A percentile compares a stretch with the other conserved stretches of the same genome.
These are phyloP conservation scores for Dicyrtoma fusca DNA, from an alignment of 2,888 invertebrate species.

Conservation along the genomic window DNA sequence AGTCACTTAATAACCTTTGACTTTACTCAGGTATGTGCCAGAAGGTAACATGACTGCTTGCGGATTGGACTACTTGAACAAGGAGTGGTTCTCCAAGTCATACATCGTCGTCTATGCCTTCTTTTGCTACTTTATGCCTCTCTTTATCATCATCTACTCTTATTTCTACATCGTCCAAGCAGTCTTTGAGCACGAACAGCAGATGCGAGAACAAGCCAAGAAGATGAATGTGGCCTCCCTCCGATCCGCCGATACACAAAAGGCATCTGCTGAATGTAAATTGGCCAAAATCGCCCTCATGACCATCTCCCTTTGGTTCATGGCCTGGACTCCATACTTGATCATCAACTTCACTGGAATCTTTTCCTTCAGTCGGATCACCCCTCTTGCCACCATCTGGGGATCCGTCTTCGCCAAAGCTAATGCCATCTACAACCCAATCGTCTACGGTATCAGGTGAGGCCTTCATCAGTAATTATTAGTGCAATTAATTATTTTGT, in stretches of 20 bases:
- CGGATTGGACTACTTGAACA: conserved; percentile 64
- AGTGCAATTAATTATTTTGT: too few relatives aligned
- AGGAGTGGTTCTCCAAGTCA: conserved; percentile 63
- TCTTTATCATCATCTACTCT: conserved; percentile 66
- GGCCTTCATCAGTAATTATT: too few relatives aligned
- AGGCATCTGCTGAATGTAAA: conserved; percentile 52
- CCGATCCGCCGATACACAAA: conserved; percentile 55
- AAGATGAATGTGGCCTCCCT: conserved; percentile 60
- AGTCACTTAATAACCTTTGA: not conserved
- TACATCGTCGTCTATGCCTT: conserved; percentile 65
- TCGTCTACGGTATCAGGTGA: too few relatives aligned
- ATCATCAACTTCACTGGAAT: conserved; percentile 57
- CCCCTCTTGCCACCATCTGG: conserved; percentile 58
- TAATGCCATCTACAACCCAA: conserved; percentile 60
- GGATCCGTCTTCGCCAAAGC: conserved; percentile 62
- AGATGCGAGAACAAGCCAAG: conserved; percentile 59
- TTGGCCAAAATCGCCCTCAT: conserved; percentile 59
- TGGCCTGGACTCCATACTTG: conserved; percentile 60
- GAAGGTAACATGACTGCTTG: conserved; percentile 91
- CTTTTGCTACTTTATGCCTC: conserved; percentile 63
- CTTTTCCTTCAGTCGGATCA: conserved; percentile 57
- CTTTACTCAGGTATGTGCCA: conserved; percentile 74
- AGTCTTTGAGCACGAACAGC: conserved; percentile 58
- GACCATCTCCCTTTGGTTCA: conserved; percentile 60
- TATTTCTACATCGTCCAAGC: conserved; percentile 67